Evolutionary conservation across 2,888 invertebrate species (phyloP), one percentile per base, ranked within the genome.

Genomic region (Cantharis nigra): DNA sequence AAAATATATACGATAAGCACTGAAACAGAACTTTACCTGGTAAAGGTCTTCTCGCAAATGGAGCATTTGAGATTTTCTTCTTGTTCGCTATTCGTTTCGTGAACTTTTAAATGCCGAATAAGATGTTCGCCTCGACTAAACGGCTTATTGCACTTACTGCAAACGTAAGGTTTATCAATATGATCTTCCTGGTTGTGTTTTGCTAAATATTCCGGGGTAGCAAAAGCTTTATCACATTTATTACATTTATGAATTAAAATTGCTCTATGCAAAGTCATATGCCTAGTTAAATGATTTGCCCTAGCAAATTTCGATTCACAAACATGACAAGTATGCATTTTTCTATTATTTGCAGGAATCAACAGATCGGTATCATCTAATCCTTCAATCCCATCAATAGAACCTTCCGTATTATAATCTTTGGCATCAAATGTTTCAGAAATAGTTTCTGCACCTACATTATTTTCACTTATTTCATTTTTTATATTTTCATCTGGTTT

Each of bases 1-100:
- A 49, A 49, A 49, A 91, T 10, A 94, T 10, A 94, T 88, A 82
- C 92, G 90, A 80, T 93, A 93, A 72, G 91, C 91, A 86, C 93
- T 92, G 85, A 82, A 90, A 87, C 74, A 71, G 80, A 78, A 78
- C 14, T 78, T 79, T 82, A 88, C 87, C 87, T 87, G 20, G 83
- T 84, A 82, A 88, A 88, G 26, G 85, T 84, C 69, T 85, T 84
- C 71, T 87, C 87, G 79, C 89, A 89, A 69, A 89, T 87, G 2
- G 89, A 89, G 83, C 89, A 89, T 78, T 87, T 88, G 77, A 87
- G 82, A 72, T 83, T 84, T 28, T 84, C 82, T 13, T 84, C 83
- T n/a, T 85, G 84, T n/a, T 49, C 49, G 3, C 80, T 81, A 16
- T 83, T 84, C 3, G 81, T 81, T 75, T 87, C 85, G 79, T 89